Evolutionary conservation across 64 coral and sea anemone genomes (phyloP).

Genomic region (Actinia equina): DNA sequence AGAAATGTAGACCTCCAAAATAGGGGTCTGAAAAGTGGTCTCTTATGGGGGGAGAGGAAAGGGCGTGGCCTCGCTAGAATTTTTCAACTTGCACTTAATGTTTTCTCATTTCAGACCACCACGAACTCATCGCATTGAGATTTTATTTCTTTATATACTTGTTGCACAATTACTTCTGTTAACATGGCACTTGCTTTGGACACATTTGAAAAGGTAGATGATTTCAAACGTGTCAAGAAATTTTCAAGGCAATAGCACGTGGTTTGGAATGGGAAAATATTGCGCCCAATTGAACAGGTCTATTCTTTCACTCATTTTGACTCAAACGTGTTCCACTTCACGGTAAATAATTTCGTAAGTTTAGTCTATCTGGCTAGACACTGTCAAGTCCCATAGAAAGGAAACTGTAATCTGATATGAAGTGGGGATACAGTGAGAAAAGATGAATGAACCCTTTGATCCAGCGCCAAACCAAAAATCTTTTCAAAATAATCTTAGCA

Average conservation of each 20-base stretch:
- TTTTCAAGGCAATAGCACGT: too few relatives aligned
- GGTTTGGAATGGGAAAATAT: too few relatives aligned
- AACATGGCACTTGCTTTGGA: too few relatives aligned
- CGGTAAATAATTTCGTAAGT: too few relatives aligned
- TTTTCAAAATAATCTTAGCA: background rate
- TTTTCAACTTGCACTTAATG: too few relatives aligned
- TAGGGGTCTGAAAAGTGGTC: background rate
- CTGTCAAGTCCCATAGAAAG: background rate
- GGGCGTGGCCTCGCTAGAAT: background rate
- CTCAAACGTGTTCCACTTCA: background rate
- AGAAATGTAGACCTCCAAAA: background rate
- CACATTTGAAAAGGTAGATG: too few relatives aligned
- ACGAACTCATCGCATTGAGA: too few relatives aligned
- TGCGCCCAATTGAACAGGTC: too few relatives aligned
- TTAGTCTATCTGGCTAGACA: background rate
- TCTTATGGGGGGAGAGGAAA: background rate
- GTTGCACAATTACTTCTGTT: too few relatives aligned
- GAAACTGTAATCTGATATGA: background rate
- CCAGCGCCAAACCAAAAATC: background rate
- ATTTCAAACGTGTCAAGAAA: too few relatives aligned
- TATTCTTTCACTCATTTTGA: background rate
- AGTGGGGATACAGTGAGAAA: background rate
- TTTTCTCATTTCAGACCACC: too few relatives aligned
- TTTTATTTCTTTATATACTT: too few relatives aligned
- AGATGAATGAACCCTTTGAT: background rate